Percentiles rank a stretch among this genome's conserved stretches.
Conservation (phyloP, 2,113 vertebrate genomes). For the Casuarius casuarius region DNA sequence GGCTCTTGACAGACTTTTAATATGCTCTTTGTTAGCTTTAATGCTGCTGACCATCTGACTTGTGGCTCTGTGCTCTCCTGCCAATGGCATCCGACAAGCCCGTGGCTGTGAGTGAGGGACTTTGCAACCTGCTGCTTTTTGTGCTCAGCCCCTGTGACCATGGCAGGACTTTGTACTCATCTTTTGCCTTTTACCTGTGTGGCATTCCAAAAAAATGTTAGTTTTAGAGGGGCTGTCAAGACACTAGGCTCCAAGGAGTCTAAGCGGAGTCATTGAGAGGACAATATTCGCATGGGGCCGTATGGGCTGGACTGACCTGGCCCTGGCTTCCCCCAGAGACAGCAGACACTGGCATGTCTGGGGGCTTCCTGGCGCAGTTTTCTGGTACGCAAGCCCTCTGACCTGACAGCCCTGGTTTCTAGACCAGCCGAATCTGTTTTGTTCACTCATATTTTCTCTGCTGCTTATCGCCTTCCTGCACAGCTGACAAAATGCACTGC, state of each 20-base stretch:
- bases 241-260: not conserved
- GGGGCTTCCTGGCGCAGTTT: not conserved
- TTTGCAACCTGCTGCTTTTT: not conserved
- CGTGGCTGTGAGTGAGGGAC: not conserved
- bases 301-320: not conserved
- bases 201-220: not conserved
- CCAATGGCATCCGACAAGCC: no score
- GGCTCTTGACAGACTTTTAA: not conserved
- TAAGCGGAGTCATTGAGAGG: not conserved
- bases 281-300: not conserved
- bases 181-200: not conserved
- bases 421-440: conserved; percentile 4
- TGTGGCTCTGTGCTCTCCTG: not conserved
- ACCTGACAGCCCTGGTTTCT: not conserved
- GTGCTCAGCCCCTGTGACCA: not conserved
- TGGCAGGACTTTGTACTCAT: not conserved
- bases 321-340: rapidly evolving
- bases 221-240: not conserved
- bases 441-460: conserved; percentile 4
- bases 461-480: conserved; percentile 50
- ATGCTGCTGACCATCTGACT: not conserved
- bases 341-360: not conserved
- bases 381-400: not conserved
- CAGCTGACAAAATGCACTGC: conserved; percentile 39
- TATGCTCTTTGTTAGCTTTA: not conserved